These are phyloP conservation scores for Magallana nippona DNA, from an alignment of 2,888 invertebrate species.

Conservation along the genomic window DNA sequence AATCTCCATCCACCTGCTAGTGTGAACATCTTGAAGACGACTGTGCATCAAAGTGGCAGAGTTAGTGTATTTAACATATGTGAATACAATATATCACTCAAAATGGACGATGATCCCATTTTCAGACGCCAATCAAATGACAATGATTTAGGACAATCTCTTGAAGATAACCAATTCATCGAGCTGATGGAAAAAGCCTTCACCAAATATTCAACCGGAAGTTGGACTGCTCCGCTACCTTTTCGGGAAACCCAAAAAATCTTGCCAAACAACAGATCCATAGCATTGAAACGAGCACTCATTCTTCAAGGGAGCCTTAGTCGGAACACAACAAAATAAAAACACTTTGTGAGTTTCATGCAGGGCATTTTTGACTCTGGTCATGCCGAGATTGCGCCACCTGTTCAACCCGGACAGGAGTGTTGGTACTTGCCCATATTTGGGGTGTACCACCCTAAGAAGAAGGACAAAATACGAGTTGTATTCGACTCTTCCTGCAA, in stretches of 20 bases:
- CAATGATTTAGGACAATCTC: neutral
- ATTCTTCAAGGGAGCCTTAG: slow-evolving; percentile 28
- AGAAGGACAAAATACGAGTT: neutral
- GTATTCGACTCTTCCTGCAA: too few species aligned
- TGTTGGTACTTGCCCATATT: slow-evolving; percentile 42
- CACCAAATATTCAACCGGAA: slow-evolving; percentile 22
- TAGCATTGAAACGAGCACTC: slow-evolving; percentile 41
- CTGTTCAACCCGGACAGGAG: neutral
- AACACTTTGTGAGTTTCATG: slow-evolving; percentile 36
- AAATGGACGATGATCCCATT: neutral
- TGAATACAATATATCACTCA: neutral
- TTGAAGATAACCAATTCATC: slow-evolving; percentile 39
- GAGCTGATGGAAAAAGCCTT: slow-evolving; percentile 25
- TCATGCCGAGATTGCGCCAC: slow-evolving; percentile 20
- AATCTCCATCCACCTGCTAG: slow-evolving; percentile 1
- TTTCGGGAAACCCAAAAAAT: slow-evolving; percentile 19
- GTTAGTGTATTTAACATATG: neutral
- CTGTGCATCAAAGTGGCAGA: neutral
- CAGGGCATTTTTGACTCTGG: slow-evolving; percentile 46
- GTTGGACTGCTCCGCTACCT: slow-evolving; percentile 48
- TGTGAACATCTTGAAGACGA: neutral
- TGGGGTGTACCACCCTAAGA: slow-evolving; percentile 35
- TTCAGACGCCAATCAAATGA: neutral
- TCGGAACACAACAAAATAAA: slow-evolving; percentile 42
- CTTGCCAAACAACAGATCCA: slow-evolving; percentile 44